Evolutionary conservation across 1,140 invertebrate genomes (phyloP), one percentile per base, ranked within the genome.

Genomic region (Samia ricini): DNA sequence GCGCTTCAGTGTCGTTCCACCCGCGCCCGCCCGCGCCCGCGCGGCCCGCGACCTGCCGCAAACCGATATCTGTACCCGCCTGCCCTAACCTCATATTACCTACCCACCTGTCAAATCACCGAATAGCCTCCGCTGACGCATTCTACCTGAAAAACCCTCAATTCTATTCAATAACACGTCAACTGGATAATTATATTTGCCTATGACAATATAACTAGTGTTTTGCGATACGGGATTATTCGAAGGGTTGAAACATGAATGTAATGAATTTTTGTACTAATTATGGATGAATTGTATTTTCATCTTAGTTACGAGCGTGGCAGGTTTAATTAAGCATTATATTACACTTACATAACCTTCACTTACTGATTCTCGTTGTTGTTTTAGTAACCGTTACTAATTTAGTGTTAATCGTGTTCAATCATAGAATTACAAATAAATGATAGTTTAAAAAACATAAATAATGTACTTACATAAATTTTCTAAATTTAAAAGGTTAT

Each of bases 1-100:
- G 84, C 79, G 84, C 81, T 71, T 86, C 85, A 87, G 86, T 83
- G 81, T 79, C 69, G 79, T 77, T 75, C 82, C 79, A 81, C 78
- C 78, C 83, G 78, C 81, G 76, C 81, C 86, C 84, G 78, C 51
- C 78, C 68, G 72, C 72, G 67, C 72, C 83, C 71, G 70, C 83
- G 33, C 83, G 81, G 73, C 77, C 71, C 74, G 73, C 77, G 65
- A 74, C 66, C 72, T 72, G 63, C 74, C 68, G 52, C 66, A 66
- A 71, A 65, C 68, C 61, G 59, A 61, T 61, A 63, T 65, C 59
- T 49, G 62, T 73, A 68, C 63, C 65, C 55, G 60, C 57, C 66
- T 69, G 64, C 71, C 76, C 73, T 84, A 85, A 85, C 83, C 82
- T 85, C 76, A 79, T 67, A 69, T 74, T 73, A 76, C 71, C 73